Evolutionary conservation across 2,888 invertebrate genomes (phyloP), one percentile per base, ranked within the genome.

Genomic region (Troilus luridus): DNA sequence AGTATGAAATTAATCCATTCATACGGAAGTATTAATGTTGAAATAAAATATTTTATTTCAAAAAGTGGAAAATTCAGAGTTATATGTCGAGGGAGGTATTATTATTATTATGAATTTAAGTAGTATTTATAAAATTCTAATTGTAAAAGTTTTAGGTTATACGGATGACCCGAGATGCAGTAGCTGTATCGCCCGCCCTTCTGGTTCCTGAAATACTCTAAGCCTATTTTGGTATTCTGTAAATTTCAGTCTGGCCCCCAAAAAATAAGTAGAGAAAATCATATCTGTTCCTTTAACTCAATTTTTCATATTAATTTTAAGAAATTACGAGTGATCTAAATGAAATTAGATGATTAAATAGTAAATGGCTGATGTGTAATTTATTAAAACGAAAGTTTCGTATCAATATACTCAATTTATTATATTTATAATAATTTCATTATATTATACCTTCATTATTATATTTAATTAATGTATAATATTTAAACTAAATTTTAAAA

Each of bases 161-260:
- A 5, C 1, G 2, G 17, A 77, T 17, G 1, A 19, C 41, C 41
- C 17, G 19, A 19, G 72, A 7, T 21, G 72, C 41, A 17, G 17
- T 41, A 17, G 41, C 41, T 41, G 41, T 41, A 77, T 27, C 72
- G 17, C 41, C 85, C 72, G 17, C 41, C 85, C 85, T 56, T 54
- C 81, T 85, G 14, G 85, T 41, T 77, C 56, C 56, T 56, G 9
- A 85, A 85, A 85, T 85, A 54, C 56, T 54, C 56, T 11, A 77
- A 19, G 85, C 85, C 85, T 85, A 85, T 85, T 85, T 85, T 56
- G 85, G 85, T 85, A 56, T 41, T 58, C 56, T 56, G 21, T 27
- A 85, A 85, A 54, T 56, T 85, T 85, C 85, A 81, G 56, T 14
- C 72, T 77, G 19, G 27, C 72, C 72, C 24, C 24, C 12, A 67